A percentile compares a stretch with the other conserved stretches of the same genome.
phyloP scores from a whole-genome alignment of 2,113 vertebrate genomes.

The Crotalus tigris region DNA sequence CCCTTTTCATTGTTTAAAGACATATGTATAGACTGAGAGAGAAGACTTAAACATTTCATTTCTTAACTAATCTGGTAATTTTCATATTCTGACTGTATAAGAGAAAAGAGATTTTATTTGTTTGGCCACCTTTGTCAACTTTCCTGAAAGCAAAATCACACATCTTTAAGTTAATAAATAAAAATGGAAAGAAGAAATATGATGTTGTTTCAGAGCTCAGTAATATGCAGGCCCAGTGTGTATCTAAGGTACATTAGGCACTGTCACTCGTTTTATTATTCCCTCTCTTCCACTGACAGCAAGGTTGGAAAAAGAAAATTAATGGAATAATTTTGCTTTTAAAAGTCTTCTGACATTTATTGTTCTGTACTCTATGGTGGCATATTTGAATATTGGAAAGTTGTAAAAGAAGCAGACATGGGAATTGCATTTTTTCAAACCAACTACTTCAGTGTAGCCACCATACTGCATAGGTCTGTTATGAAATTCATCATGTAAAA shows the following conservation, averaged over 20 bases:
- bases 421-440: neutral
- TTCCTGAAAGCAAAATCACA: conserved; percentile 21
- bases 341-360: conserved; percentile 23
- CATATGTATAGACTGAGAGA: neutral
- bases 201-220: conserved; percentile 28
- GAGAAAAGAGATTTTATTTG: conserved; percentile 14
- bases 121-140: conserved; percentile 4
- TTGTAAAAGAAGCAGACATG: neutral
- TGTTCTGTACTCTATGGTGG: neutral
- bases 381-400: neutral
- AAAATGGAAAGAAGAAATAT: conserved; percentile 47
- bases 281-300: conserved; percentile 18
- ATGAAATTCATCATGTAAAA: neutral
- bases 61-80: neutral
- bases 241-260: conserved; percentile 14
- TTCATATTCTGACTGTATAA: conserved; percentile 9
- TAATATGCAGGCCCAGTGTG: conserved; percentile 35
- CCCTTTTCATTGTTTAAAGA: neutral
- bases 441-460: neutral
- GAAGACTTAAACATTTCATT: neutral
- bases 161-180: conserved; percentile 27
- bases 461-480: neutral
- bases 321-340: conserved; percentile 23
- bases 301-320: conserved; percentile 7
- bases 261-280: conserved; percentile 35